phyloP scores from a whole-genome alignment of 2,888 invertebrate species.

The Cotesia congregata region DNA sequence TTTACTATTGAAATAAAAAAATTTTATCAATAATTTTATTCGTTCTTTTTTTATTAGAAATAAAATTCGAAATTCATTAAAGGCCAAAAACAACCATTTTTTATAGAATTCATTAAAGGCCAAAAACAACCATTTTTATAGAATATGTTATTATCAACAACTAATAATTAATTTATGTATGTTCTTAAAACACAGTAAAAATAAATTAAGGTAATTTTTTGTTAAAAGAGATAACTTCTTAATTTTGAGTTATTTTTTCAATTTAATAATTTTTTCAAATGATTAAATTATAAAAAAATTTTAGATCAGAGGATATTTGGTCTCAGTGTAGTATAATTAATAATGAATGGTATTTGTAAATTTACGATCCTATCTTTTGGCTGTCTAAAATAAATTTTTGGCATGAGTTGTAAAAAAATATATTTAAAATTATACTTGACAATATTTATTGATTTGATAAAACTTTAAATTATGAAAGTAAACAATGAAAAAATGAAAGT shows the following conservation, averaged over 20 bases:
- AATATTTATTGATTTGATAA: constrained; percentile 41
- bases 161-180: too few relatives aligned
- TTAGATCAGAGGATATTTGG: neutral
- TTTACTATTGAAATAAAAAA: neutral
- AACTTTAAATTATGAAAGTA: constrained; percentile 61
- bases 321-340: neutral
- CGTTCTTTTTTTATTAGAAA: neutral
- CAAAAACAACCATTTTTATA: neutral
- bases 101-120: neutral
- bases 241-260: too few relatives aligned
- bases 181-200: neutral
- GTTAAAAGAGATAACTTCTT: too few relatives aligned
- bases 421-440: constrained; percentile 2
- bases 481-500: constrained; percentile 56
- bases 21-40: neutral
- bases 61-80: neutral
- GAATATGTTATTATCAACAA: neutral
- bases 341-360: neutral
- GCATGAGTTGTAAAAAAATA: constrained; percentile 1
- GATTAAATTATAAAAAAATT: neutral
- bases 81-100: neutral
- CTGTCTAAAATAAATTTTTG: neutral
- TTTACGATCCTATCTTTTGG: neutral
- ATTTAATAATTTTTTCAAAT: too few relatives aligned
- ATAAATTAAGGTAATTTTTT: too few relatives aligned